phyloP scores from a whole-genome alignment of 35 echinoderm and acorn worm genomes.

The Heliocidaris erythrogramma region DNA sequence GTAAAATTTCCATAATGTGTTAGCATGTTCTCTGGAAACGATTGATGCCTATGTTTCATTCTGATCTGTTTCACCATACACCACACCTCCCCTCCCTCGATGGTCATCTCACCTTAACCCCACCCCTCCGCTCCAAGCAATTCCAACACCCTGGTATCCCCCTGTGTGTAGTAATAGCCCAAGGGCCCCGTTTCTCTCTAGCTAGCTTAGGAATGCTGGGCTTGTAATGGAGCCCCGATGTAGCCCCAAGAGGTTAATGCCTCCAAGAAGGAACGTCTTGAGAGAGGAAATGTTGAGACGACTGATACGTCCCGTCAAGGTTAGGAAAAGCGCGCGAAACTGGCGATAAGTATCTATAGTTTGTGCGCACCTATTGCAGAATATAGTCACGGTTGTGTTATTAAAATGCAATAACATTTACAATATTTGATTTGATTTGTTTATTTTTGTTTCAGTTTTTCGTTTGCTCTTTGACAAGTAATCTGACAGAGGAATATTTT shows the following conservation, averaged over 20 bases:
- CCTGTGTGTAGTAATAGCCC: neutral
- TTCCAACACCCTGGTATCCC: neutral
- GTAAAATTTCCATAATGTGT: no score
- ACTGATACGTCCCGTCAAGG: neutral
- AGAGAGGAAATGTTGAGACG: constrained; percentile 7
- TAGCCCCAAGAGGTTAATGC: neutral
- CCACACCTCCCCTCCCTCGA: neutral
- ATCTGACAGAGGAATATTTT: no score
- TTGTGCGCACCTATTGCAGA: neutral
- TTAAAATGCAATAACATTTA: no score
- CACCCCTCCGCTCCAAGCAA: neutral
- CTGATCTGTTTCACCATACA: neutral
- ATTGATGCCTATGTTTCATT: no score
- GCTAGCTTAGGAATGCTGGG: neutral
- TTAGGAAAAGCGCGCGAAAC: neutral
- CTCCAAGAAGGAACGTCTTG: neutral
- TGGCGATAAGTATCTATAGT: neutral
- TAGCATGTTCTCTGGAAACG: no score
- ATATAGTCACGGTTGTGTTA: no score
- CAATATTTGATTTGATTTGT: no score
- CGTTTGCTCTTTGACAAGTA: no score
- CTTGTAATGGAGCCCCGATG: neutral
- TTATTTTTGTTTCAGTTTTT: no score
- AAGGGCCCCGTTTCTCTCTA: neutral
- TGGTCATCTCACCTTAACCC: neutral